Evolutionary conservation across 2,888 invertebrate genomes (phyloP), one percentile per base, ranked within the genome.

Genomic region (Lepeophtheirus nordmannii): DNA sequence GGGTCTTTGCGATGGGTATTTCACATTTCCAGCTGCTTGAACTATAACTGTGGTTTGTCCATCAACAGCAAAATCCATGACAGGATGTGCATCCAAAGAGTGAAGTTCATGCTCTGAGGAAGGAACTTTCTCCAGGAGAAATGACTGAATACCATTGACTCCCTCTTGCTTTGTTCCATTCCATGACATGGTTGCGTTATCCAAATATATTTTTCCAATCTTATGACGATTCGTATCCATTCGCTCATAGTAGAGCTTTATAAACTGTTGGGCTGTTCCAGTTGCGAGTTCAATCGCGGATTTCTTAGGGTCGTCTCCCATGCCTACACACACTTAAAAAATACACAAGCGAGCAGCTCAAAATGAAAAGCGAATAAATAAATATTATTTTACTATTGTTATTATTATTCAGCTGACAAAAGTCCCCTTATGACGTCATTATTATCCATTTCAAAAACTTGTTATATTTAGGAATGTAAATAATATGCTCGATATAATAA

Each of bases 101-200:
- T 80, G 82, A 61, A 92, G 73, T 3, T 78, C 79, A 74, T 92
- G 91, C 70, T 85, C 85, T 22, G 89, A 85, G 0, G 84, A 76
- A 1, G 94, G 93, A 67, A 94, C 77, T 70, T 87, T 86, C 74
- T 87, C 86, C 74, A 86, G 82, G 69, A 87, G 82, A 73, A 90
- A 93, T 72, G 88, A 87, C 72, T 88, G 85, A 67, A 96, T 90
- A 69, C 82, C 82, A 1, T 17, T 7, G 10, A 62, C 38, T 20
- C 90, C 90, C 65, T 80, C 82, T 0, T 86, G 80, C 9, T 86
- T 85, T 76, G 89, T 90, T 38, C 94, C 94, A 78, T 94, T 93
- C 93, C 92, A 96, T 58, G 89, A 84, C 64, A 92, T 77, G n/a
- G 85, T 78, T 9, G 87, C 90, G 30, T 83, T 82, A 59, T 90